Evolutionary conservation across 1,140 invertebrate species (phyloP).

Genomic region (Nasonia vitripennis): DNA sequence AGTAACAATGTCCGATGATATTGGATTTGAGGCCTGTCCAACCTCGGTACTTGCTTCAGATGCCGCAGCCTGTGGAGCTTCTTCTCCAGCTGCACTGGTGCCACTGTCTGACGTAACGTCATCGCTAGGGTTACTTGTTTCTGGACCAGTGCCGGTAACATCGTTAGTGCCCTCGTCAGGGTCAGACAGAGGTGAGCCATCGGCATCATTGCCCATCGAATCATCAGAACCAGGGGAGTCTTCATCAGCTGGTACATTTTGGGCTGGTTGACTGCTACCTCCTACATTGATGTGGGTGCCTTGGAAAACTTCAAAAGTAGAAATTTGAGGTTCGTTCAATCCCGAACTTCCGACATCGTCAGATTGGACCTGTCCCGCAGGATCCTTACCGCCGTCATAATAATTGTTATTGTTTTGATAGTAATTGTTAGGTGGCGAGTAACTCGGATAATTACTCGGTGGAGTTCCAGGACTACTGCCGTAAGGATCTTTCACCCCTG

Average conservation of each 20-base stretch:
- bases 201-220: neutral
- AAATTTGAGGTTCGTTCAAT: constrained; percentile 22
- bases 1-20: constrained; percentile 24
- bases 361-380: constrained; percentile 1
- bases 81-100: neutral
- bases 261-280: neutral
- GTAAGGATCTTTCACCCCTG: constrained; percentile 22
- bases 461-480: neutral
- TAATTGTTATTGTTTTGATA: neutral
- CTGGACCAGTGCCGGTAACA: neutral
- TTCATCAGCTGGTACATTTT: neutral
- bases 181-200: constrained; percentile 12
- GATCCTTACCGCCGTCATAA: constrained; percentile 1
- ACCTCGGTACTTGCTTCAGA: constrained; percentile 14
- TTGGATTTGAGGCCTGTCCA: constrained; percentile 25
- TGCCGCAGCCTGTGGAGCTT: neutral
- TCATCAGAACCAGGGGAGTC: neutral
- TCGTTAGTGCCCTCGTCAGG: constrained; percentile 1
- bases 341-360: neutral
- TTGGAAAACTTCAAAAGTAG: constrained; percentile 63
- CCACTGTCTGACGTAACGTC: neutral
- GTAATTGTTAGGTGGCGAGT: constrained; percentile 19
- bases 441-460: neutral
- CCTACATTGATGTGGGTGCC: constrained; percentile 65
- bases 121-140: neutral